Evolutionary conservation across 1,140 invertebrate species (phyloP), one percentile per base, ranked within the genome.

Genomic region (Drosophila kanapiae): DNA sequence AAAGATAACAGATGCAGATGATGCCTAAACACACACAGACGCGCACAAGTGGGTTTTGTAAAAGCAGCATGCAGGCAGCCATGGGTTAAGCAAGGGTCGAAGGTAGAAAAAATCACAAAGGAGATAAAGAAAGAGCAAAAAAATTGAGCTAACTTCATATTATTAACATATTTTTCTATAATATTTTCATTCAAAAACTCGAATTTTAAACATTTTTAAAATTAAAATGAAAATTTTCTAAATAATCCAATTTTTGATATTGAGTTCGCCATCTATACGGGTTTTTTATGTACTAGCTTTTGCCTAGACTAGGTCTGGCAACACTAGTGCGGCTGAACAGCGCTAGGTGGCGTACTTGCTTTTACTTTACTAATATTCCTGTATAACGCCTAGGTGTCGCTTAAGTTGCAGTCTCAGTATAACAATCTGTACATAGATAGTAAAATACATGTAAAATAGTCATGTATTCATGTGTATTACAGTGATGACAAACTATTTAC

Each of bases 1-100:
- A 47, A 71, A 71, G 70, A 74, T 74, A 74, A 74, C n/a, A 72
- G 31, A 45, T 74, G 27, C 42, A 53, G 48, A 69, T 45, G 29
- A 54, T 60, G 70, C 29, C 49, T 33, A 51, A 51, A 29, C 53
- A 72, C 11, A 72, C 35, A 58, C 11, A 68, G 11, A 18, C 10
- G 35, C 6, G 31, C 31, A 54, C 53, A 56, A 56, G 53, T 56
- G 53, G 53, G 53, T 38, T 71, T 56, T 31, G 68, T 68, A 33
- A 33, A 58, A 37, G 9, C 31, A 33, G 65, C 43, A 71, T 33
- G 69, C 51, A 42, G 51, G 35, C 69, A 70, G 33, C 5, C 31
- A 16, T 5, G 31, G 51, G 67, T 71, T 59, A 49, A 54, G 16
- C 35, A 54, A 72, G 37, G 68, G 53, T 71, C 43, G 38, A 56